Evolutionary conservation across 2,113 vertebrate species (phyloP).

Genomic region (Pedionomus torquatus): DNA sequence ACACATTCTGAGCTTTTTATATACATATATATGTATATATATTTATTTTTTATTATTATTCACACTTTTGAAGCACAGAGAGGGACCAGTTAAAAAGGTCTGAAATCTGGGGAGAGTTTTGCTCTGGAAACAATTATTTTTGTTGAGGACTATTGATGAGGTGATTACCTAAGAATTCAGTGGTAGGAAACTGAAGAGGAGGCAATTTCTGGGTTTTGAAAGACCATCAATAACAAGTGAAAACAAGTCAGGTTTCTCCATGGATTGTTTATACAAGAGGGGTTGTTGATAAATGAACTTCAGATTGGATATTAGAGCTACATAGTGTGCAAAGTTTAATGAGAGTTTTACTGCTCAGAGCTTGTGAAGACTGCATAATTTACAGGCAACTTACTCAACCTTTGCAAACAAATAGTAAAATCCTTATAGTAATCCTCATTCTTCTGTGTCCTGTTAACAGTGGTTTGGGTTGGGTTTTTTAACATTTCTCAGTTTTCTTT

Average conservation of each 20-base stretch:
- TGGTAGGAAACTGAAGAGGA: conserved; percentile 8
- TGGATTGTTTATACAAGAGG: not conserved
- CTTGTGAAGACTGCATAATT: not conserved
- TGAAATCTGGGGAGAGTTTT: not conserved
- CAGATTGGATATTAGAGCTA: not conserved
- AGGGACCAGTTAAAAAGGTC: not conserved
- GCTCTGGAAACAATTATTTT: conserved; percentile 20
- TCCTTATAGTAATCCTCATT: not conserved
- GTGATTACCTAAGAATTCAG: conserved; percentile 31
- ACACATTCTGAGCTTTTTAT: not conserved
- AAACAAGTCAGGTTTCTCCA: not conserved
- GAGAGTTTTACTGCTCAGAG: not conserved
- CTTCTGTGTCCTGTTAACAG: not conserved
- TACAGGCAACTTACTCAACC: not conserved
- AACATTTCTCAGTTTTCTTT: not conserved
- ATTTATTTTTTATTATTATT: not conserved
- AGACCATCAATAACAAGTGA: conserved; percentile 24
- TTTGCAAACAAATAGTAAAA: not conserved
- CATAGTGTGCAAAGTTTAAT: not conserved
- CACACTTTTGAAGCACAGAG: not conserved
- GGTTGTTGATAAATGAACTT: conserved; percentile 29
- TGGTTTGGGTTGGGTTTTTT: not conserved
- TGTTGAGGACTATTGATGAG: not conserved
- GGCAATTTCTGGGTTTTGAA: not conserved
- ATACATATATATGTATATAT: not conserved